Evolutionary conservation across 1,140 invertebrate species (phyloP).

Genomic region (Lucilia sericata): DNA sequence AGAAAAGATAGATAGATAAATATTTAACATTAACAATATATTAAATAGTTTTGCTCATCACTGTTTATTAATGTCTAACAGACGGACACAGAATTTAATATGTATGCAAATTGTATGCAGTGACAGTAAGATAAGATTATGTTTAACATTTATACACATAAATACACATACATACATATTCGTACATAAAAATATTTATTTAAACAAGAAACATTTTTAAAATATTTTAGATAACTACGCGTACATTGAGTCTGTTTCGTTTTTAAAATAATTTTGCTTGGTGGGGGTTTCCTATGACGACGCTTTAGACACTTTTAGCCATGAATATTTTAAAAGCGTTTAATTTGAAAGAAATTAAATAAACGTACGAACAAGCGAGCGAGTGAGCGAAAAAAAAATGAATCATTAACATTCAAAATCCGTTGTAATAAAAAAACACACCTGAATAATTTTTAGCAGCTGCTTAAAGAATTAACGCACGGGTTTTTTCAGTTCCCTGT

Average conservation of each 20-base stretch:
- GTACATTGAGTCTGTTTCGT: neutral
- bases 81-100: neutral
- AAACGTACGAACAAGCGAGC: too few species aligned
- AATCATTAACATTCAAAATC: conserved; percentile 37
- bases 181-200: conserved; percentile 34
- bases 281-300: conserved; percentile 40
- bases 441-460: conserved; percentile 12
- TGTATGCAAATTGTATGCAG: conserved; percentile 39
- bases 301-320: neutral
- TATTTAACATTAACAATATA: too few species aligned
- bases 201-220: conserved; percentile 26
- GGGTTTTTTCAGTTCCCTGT: neutral
- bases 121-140: conserved; percentile 36
- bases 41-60: neutral
- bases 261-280: conserved; percentile 16
- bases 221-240: conserved; percentile 25
- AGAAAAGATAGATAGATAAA: too few species aligned
- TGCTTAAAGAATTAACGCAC: neutral
- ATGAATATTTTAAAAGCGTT: neutral
- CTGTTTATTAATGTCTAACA: neutral
- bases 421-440: conserved; percentile 31
- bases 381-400: neutral
- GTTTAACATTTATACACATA: neutral
- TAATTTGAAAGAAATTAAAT: neutral
- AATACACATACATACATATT: neutral